Evolutionary conservation across 2,888 invertebrate genomes (phyloP), one percentile per base, ranked within the genome.

Genomic region (Cheilosia vulpina): DNA sequence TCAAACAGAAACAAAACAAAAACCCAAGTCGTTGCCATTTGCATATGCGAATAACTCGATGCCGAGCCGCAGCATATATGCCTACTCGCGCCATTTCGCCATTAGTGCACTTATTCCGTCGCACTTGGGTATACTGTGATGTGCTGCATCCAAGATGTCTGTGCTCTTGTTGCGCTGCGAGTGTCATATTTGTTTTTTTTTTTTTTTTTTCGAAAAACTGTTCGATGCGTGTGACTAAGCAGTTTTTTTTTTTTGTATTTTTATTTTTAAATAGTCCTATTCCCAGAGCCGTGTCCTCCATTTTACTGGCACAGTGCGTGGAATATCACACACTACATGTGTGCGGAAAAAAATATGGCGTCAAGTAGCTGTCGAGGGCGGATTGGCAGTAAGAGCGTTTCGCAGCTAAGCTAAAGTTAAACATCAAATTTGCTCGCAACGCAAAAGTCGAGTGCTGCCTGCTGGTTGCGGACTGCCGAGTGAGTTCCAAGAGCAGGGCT

Each of bases 51-150:
- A 13, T 27, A 34, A 43, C 45, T 76, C 57, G 69, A 80, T 62
- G 75, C 41, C 24, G 41, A 43, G 31, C 19, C 66, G 57, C 17
- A 62, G 57, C 17, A 68, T 58, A 47, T n/a, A 11, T 43, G n/a
- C 45, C 45, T 45, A 71, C 27, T 66, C 55, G 55, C 81, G 60
- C 69, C 75, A 71, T 71, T 73, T 81, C 63, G 72, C 76, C 76
- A 81, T 81, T 85, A 72, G 62, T 85, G 85, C 80, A 85, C 76
- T 80, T 75, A 71, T 71, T 85, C 76, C 62, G 85, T 85, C 71
- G 76, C 63, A 71, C 76, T 66, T 66, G 6, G 24, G 52, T 52
- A 43, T 53, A 45, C 62, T n/a, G 43, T 63, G 41, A 69, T 19
- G 47, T 31, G 27, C n/a, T 60, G 31, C 69, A 58, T 66, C 71